Percentiles rank a stretch among this genome's conserved stretches.
Conservation (phyloP, 2,797 vertebrate genomes). For the Alcedo quadribrachys region DNA sequence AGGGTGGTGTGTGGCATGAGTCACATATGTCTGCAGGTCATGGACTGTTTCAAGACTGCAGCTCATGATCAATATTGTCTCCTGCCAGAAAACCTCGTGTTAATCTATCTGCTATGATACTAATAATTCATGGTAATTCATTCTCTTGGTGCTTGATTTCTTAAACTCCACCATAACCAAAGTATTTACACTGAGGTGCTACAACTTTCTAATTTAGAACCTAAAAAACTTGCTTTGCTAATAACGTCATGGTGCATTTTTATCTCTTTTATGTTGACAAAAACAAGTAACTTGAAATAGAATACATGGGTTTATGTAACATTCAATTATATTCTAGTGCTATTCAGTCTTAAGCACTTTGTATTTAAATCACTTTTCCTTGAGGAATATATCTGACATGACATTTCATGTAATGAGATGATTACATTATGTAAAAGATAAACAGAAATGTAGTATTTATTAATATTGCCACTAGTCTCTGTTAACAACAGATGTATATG, state of each 20-base stretch:
- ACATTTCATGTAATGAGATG: background rate
- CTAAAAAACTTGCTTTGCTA: background rate
- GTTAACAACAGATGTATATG: background rate
- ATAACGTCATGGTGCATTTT: background rate
- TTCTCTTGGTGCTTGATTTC: conserved; percentile 51
- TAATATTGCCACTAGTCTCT: background rate
- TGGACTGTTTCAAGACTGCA: background rate
- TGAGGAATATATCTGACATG: background rate
- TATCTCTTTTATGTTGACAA: background rate
- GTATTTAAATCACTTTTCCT: background rate
- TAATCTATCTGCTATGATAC: background rate
- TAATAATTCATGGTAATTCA: background rate
- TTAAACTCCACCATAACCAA: conserved; percentile 33
- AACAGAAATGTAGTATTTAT: background rate
- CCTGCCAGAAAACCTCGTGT: conserved; percentile 3
- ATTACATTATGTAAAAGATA: background rate
- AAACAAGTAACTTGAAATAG: background rate
- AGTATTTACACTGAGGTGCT: conserved; percentile 45
- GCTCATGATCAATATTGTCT: background rate
- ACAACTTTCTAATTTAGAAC: background rate
- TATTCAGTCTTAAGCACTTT: background rate
- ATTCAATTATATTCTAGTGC: background rate
- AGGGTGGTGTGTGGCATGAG: background rate
- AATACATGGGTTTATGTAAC: background rate
- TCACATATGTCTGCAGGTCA: background rate